Evolutionary conservation across 1,140 invertebrate species (phyloP).

Genomic region (Neelides sp.): DNA sequence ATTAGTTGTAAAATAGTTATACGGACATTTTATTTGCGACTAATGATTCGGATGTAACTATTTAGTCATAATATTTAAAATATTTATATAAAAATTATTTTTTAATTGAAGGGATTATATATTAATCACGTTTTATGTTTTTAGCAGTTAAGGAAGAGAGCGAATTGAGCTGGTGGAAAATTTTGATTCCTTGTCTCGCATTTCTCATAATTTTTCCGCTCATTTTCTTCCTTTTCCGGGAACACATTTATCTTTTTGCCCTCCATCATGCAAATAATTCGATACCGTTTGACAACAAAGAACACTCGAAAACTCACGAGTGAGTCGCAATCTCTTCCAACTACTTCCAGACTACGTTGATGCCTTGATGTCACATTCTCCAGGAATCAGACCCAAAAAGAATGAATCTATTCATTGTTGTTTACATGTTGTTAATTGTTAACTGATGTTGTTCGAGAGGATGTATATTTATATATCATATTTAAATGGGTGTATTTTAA

Average conservation of each 20-base stretch:
- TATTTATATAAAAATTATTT: neutral
- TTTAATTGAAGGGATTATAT: neutral
- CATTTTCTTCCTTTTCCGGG: constrained; percentile 22
- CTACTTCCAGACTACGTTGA: no score
- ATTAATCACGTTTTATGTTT: constrained; percentile 5
- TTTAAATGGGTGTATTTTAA: no score
- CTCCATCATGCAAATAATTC: no score
- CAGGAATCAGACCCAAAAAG: no score
- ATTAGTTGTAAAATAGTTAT: neutral
- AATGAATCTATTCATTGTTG: no score
- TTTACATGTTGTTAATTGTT: no score
- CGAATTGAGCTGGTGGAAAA: constrained; percentile 28
- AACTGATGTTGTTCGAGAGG: no score
- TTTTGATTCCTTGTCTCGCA: constrained; percentile 24
- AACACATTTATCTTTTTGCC: constrained; percentile 8
- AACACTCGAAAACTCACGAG: no score
- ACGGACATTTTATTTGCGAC: neutral
- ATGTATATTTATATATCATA: no score
- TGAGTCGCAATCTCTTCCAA: no score
- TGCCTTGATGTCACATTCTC: no score
- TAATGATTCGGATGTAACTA: neutral
- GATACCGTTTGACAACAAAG: no score
- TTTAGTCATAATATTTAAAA: neutral
- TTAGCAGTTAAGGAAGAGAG: constrained; percentile 6
- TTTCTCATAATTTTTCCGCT: constrained; percentile 26